Base-by-base conservation (phyloP, 2,888 invertebrate species). In the Dynastes maya region DNA sequence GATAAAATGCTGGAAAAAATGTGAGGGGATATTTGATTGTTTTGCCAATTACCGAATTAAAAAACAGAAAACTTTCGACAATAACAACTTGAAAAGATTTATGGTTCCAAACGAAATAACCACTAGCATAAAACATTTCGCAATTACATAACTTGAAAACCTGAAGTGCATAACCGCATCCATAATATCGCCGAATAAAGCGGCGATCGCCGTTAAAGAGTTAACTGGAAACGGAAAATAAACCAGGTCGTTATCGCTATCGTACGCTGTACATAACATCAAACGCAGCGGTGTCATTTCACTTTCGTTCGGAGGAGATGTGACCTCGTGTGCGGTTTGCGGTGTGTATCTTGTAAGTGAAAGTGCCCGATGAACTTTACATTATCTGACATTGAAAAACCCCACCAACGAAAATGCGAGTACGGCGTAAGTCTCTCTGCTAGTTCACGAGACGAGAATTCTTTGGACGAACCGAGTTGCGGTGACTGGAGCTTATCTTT, bases 331-430 rank as follows among this genome's bases (percentile, higher is more conserved):
- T 82, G 80, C 76, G 72, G 64, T 40, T n/a, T 29, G 77, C 79
- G 68, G 29, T 55, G 11, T 45, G 45, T 45, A 45, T 45, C 45
- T 45, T 45, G 61, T 58, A 45, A 79, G 79, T 79, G 79, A 79
- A 79, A 79, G 79, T 79, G 67, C 74, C 61, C 71, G 72, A 76
- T 79, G 79, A 79, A 79, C 79, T 79, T 79, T 79, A 77, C 51
- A 67, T 68, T 72, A 81, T 72, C 80, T 82, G 82, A 82, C 82
- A 82, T 82, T 82, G 82, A 82, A 80, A 76, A 79, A 70, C 78
- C 82, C 82, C 82, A 80, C 82, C 80, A 76, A 32, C 22, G 58
- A 64, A 27, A 27, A 27, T 45, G 51, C 27, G 72, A 45, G 11
- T 45, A 45, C 45, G 80, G 74, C 81, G 78, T 76, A 9, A 13